phyloP scores from a whole-genome alignment of 2,113 vertebrate genomes.

The Pseudopodoces humilis region DNA sequence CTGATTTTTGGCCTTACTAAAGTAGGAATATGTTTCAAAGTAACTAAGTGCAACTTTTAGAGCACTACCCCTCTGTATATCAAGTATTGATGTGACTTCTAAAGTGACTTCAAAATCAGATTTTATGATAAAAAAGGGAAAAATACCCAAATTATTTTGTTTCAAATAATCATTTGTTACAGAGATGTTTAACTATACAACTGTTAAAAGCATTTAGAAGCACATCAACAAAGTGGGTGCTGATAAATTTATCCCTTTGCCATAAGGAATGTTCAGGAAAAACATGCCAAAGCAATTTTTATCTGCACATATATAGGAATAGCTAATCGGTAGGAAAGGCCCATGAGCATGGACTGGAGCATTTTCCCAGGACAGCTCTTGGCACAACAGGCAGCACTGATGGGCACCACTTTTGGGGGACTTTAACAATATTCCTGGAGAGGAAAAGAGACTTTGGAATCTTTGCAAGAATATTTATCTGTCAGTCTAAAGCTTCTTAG shows the following conservation, averaged over 20 bases:
- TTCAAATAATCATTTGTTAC: not conserved
- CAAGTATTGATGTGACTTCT: not conserved
- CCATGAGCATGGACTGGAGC: not conserved
- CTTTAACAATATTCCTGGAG: not conserved
- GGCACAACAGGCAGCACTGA: not conserved
- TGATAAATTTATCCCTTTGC: not conserved
- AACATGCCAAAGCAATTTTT: not conserved
- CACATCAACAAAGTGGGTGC: not conserved
- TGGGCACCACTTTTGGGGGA: not conserved
- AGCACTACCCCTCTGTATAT: not conserved
- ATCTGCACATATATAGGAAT: accelerated
- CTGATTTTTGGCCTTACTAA: not conserved
- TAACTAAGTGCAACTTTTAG: not conserved
- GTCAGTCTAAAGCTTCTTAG: not conserved
- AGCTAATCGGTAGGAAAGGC: not conserved
- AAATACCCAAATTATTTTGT: not conserved
- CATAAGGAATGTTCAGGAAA: not conserved
- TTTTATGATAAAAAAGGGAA: not conserved
- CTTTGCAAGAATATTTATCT: not conserved
- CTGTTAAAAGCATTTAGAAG: not conserved
- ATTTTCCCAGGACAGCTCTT: not conserved
- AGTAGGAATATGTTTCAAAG: not conserved
- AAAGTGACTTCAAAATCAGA: not conserved
- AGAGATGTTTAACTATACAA: not conserved
- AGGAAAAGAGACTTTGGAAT: not conserved